Base-by-base conservation (phyloP, 2,888 invertebrate genomes). In the Osmoderma eremita region DNA sequence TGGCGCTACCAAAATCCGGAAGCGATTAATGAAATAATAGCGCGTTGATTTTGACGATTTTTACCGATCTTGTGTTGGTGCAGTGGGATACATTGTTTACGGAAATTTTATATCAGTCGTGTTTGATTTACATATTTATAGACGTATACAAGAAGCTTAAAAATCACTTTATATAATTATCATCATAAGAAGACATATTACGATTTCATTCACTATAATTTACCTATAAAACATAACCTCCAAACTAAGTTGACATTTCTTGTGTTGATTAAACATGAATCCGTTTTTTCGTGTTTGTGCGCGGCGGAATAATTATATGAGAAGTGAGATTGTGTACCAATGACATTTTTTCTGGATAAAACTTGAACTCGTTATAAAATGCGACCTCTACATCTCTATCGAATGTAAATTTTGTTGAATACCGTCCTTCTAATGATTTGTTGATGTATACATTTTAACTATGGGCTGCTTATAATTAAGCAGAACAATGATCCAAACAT, bases 401-500 rank as follows among this genome's bases (percentile, higher is more conserved):
- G 17, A 54, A 24, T n/a, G 45, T 45, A 58, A 58, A 24, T 45
- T 24, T 15, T 6, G 18, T 61, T 61, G 45, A 61, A 48, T 48
- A 45, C n/a, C 18, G 22, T 61, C 10, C 17, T 45, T 4, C 20
- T 45, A 61, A 61, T 48, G 42, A 45, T 61, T 61, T 61, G 58
- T 61, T 61, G 58, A 61, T 61, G 58, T 48, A 30, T 48, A 61
- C 45, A 61, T 61, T 58, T 58, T 58, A 58, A 45, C 42, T 58
- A 42, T 58, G 58, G 45, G 20, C 58, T 58, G 58, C 58, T 58
- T 30, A 10, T 45, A 58, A 58, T 58, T 68, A 69, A 71, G 69
- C 68, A 70, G 72, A 78, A 80, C 79, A 79, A 82, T 82, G 82
- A 79, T 75, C 81, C 79, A 80, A 81, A 81, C 81, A 79, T 80